Conservation (phyloP, 1,140 invertebrate species). For the Ips nitidus region DNA sequence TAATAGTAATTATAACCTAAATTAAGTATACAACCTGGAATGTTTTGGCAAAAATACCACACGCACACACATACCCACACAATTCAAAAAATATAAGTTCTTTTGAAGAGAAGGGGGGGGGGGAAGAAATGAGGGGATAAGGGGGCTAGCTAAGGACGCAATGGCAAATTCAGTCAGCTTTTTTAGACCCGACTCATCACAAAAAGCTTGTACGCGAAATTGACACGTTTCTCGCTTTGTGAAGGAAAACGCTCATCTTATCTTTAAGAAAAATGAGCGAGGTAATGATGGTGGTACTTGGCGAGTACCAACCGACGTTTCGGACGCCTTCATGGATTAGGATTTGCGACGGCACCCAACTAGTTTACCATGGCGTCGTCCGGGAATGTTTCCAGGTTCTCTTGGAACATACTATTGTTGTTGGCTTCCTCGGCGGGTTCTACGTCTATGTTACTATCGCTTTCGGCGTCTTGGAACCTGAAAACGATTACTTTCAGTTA, state of each 20-base stretch:
- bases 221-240: too few species aligned
- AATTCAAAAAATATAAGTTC: too few species aligned
- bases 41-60: conserved; percentile 4
- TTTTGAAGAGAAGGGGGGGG: too few species aligned
- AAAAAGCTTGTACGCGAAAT: too few species aligned
- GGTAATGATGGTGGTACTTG: too few species aligned
- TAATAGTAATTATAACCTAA: background rate
- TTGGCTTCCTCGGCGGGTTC: conserved; percentile 44
- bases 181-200: background rate
- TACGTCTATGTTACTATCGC: conserved; percentile 48
- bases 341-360: background rate
- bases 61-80: background rate
- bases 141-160: background rate
- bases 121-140: too few species aligned
- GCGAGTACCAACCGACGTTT: too few species aligned
- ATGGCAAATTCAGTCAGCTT: conserved; percentile 3
- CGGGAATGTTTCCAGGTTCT: conserved; percentile 47
- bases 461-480: conserved; percentile 52
- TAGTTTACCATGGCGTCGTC: conserved; percentile 39
- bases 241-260: too few species aligned
- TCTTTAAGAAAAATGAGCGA: too few species aligned
- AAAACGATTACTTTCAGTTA: conserved; percentile 10
- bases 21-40: conserved; percentile 32
- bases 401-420: conserved; percentile 51
- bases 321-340: too few species aligned